These are phyloP conservation scores for Drosophila takahashii DNA, from an alignment of 1,140 invertebrate genomes.

Conservation along the genomic window DNA sequence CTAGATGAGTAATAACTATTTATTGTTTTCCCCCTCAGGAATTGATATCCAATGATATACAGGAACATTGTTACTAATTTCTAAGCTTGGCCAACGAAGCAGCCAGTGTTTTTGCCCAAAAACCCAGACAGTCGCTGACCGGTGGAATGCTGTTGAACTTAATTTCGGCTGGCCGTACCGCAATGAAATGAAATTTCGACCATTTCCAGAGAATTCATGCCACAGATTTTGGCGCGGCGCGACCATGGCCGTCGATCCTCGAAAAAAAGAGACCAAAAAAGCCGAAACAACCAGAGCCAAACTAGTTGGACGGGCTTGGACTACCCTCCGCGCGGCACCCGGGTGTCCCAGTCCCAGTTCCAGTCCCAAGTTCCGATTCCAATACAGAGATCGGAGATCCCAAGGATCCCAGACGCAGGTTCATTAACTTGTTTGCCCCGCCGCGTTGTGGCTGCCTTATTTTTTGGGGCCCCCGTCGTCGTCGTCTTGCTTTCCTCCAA, in stretches of 20 bases:
- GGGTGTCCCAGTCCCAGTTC: slow-evolving; percentile 26
- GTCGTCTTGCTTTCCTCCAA: slow-evolving; percentile 10
- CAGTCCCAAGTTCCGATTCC: slow-evolving; percentile 16
- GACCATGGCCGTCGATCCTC: slow-evolving; percentile 26
- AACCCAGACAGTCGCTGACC: slow-evolving; percentile 50
- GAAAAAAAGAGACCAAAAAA: slow-evolving; percentile 18
- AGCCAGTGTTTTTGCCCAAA: slow-evolving; percentile 11
- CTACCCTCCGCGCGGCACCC: slow-evolving; percentile 45
- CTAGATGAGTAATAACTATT: background rate
- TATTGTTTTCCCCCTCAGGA: background rate
- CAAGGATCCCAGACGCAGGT: slow-evolving; percentile 55
- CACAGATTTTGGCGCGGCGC: slow-evolving; percentile 67
- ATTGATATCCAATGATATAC: slow-evolving; percentile 3
- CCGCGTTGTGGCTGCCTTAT: slow-evolving; percentile 29
- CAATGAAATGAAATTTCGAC: slow-evolving; percentile 81
- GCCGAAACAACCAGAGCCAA: slow-evolving; percentile 28
- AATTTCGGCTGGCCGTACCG: slow-evolving; percentile 57
- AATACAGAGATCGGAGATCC: background rate
- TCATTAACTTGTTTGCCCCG: slow-evolving; percentile 77
- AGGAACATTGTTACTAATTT: slow-evolving; percentile 3
- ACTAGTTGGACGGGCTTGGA: slow-evolving; percentile 67
- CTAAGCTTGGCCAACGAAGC: slow-evolving; percentile 29
- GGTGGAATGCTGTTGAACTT: slow-evolving; percentile 78
- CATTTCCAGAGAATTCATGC: slow-evolving; percentile 80
- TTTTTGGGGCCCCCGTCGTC: slow-evolving; percentile 43